Percentiles rank a stretch among this genome's conserved stretches.
Evolutionary conservation across 1,140 invertebrate genomes (phyloP).

Genomic region (Apis dorsata): DNA sequence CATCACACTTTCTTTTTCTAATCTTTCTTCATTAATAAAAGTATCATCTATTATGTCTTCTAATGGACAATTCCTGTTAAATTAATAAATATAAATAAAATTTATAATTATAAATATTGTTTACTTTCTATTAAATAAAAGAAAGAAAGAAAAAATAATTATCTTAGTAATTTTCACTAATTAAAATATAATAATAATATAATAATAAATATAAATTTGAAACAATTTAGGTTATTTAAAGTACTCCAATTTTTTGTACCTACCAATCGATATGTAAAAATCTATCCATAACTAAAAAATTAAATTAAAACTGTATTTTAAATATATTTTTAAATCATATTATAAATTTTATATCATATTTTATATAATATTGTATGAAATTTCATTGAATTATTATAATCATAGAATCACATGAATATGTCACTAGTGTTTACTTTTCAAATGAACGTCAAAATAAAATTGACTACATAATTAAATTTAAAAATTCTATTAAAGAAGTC

Average conservation of each 20-base stretch:
- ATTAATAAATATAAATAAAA: not conserved
- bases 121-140: not conserved
- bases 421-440: too few species aligned
- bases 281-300: slow-evolving; percentile 53
- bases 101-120: not conserved
- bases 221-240: not conserved
- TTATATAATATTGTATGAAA: too few species aligned
- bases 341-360: not conserved
- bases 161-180: not conserved
- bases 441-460: too few species aligned
- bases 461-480: too few species aligned
- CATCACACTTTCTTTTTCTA: slow-evolving; percentile 62
- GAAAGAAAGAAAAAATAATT: not conserved
- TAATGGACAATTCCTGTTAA: slow-evolving; percentile 55
- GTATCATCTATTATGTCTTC: slow-evolving; percentile 64
- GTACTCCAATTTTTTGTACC: not conserved
- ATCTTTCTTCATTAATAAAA: slow-evolving; percentile 63
- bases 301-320: not conserved
- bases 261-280: slow-evolving; percentile 66
- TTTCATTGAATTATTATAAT: too few species aligned
- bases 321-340: not conserved
- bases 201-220: not conserved
- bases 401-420: too few species aligned
- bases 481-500: too few species aligned
- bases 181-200: not conserved